These are phyloP conservation scores for Channa maculata DNA, from an alignment of 2,113 vertebrate species.

Conservation along the genomic window DNA sequence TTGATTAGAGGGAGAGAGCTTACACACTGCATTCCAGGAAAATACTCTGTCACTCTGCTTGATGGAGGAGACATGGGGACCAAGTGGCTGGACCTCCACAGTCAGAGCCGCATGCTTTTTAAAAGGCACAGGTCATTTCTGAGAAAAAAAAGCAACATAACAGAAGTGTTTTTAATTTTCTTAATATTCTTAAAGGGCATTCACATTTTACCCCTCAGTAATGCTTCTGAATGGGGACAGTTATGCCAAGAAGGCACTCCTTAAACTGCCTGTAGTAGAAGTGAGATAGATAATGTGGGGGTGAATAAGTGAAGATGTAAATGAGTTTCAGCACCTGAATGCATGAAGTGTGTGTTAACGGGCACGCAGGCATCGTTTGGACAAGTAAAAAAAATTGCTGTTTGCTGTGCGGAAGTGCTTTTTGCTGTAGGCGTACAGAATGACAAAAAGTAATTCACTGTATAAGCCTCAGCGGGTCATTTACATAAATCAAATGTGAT, in stretches of 20 bases:
- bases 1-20: conserved; percentile 67
- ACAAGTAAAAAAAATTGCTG: conserved; percentile 24
- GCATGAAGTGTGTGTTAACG: conserved; percentile 11
- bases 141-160: background rate
- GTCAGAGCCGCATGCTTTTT: conserved; percentile 29
- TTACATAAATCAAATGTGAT: conserved; percentile 67
- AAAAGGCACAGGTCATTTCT: conserved; percentile 1
- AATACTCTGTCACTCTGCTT: conserved; percentile 54
- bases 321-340: conserved; percentile 14
- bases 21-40: conserved; percentile 72
- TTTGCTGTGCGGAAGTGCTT: conserved; percentile 15
- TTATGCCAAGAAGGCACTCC: conserved; percentile 75
- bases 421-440: conserved; percentile 29
- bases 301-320: conserved; percentile 46
- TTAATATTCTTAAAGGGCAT: conserved; percentile 51
- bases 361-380: background rate
- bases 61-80: conserved; percentile 44
- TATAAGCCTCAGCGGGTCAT: conserved; percentile 26
- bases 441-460: conserved; percentile 43
- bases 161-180: conserved; percentile 51
- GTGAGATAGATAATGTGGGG: conserved; percentile 46
- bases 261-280: conserved; percentile 43
- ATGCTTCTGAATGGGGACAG: conserved; percentile 31
- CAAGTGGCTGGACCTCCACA: background rate
- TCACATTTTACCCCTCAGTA: conserved; percentile 54